Evolutionary conservation across 2,113 vertebrate species (phyloP), one percentile per base, ranked within the genome.

Genomic region (Rhinoderma darwinii): DNA sequence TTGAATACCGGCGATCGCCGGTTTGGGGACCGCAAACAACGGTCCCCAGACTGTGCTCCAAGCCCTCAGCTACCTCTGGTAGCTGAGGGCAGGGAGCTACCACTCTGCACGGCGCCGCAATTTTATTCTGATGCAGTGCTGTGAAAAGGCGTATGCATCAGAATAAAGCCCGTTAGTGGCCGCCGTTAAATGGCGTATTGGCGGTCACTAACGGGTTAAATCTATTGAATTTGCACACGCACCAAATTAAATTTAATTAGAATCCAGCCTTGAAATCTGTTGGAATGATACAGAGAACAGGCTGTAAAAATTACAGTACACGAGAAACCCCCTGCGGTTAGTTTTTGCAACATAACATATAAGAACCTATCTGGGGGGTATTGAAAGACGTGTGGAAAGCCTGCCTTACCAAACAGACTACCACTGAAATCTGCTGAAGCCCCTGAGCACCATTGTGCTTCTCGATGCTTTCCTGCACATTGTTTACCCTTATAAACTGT

Each of bases 401-500:
- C 79, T 30, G 79, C 56, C 63, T 82, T 66, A 82, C 17, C 54
- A 81, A 41, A 63, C 79, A 63, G 79, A 41, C 63, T 81, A 81
- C 39, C 59, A 27, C 56, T 30, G 14, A 63, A 82, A 82, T 59
- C 79, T 41, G 79, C 79, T 82, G 63, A 82, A 82, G 41, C 51
- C 79, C 56, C 79, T 27, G 61, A 82, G 56, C 63, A 82, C n/a
- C 39, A 27, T 41, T 81, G 35, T 81, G 54, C 56, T 37, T 41
- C 56, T 30, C 30, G 51, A 44, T 66, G 56, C 56, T 25, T 82
- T 44, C 25, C 25, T 63, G 54, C 37, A 66, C 10, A 82, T 82
- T 66, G 56, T 44, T 82, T 82, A 66, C 79, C 27, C 15, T 43
- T 43, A 61, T 59, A 59, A 80, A 30, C 27, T 30, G 75, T 77